Evolutionary conservation across 1,140 invertebrate species (phyloP), one percentile per base, ranked within the genome.

Genomic region (Drosophila nigromelanica): DNA sequence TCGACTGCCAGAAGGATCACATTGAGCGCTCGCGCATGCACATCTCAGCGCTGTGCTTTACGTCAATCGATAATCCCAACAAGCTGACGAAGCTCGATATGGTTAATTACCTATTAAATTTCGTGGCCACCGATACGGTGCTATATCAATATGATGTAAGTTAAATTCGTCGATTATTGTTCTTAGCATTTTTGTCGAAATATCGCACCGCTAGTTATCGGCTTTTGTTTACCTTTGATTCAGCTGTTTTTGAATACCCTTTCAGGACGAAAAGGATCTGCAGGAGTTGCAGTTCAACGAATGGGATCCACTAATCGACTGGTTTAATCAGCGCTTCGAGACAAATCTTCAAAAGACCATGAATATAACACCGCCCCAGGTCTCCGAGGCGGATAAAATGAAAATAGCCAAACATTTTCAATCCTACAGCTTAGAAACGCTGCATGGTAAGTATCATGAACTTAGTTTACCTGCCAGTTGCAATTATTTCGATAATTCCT

Each of bases 1-100:
- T 98, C 97, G 95, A 97, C 80, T 92, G 95, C n/a, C 98, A 99
- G 91, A 94, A 95, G 69, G 94, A 96, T 39, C 93, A 93, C 62
- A 96, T 99, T 62, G 92, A 95, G 61, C 95, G 95, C 80, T 95
- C 95, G 63, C 94, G 93, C 58, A 98, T 99, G 98, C 97, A 98
- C 92, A 93, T 99, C 95, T 98, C 96, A 18, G 95, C 96, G n/a
- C 92, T 99, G 6, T 96, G 96, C 81, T 98, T 97, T 82, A 98
- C 97, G 37, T 95, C 95, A 63, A 92, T 98, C 50, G 98, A 99
- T 91, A 99, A 99, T 93, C 98, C 98, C 14, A 95, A 96, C 76
- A 95, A 96, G 71, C 93, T 95, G 58, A 95, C 92, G n/a, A 95
- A 96, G 89, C 93, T 94, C 76, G 94, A 96, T 87, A 94, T 98